These are phyloP conservation scores for Cyprinodon variegatus DNA, from an alignment of 2,113 vertebrate species.

Conservation along the genomic window DNA sequence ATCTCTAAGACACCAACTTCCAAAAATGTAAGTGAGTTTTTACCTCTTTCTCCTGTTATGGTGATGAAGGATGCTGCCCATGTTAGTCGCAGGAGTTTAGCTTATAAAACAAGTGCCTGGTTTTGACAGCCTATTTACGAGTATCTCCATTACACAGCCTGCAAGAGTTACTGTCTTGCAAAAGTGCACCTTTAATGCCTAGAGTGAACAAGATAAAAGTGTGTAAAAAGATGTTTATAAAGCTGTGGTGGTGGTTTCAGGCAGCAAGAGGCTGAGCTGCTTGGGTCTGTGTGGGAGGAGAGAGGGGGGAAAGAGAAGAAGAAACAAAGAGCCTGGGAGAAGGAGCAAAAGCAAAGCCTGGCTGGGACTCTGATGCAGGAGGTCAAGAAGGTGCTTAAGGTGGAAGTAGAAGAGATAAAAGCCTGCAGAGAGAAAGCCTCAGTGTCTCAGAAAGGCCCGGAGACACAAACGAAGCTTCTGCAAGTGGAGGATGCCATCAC, in stretches of 20 bases:
- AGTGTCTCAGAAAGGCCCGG: slow-evolving; percentile 25
- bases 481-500: slow-evolving; percentile 55
- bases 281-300: slow-evolving; percentile 69
- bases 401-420: slow-evolving; percentile 65
- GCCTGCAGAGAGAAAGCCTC: slow-evolving; percentile 23
- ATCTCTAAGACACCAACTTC: slow-evolving; percentile 76
- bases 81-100: slow-evolving; percentile 57
- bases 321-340: slow-evolving; percentile 54
- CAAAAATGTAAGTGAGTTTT: slow-evolving; percentile 79
- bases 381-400: slow-evolving; percentile 65
- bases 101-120: slow-evolving; percentile 66
- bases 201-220: slow-evolving; percentile 57
- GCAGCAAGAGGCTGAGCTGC: slow-evolving; percentile 76
- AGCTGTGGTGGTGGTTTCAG: slow-evolving; percentile 71
- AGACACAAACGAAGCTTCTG: slow-evolving; percentile 52
- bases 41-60: slow-evolving; percentile 68
- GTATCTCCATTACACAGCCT: slow-evolving; percentile 46
- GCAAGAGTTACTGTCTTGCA: slow-evolving; percentile 45
- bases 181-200: slow-evolving; percentile 76
- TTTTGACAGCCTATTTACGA: slow-evolving; percentile 59
- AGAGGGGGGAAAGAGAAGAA: slow-evolving; percentile 71
- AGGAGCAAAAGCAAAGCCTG: slow-evolving; percentile 58
- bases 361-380: slow-evolving; percentile 52
- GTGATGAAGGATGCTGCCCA: slow-evolving; percentile 55
- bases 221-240: slow-evolving; percentile 69